Conservation (phyloP, 2,113 vertebrate species). For the Stegostoma tigrinum region DNA sequence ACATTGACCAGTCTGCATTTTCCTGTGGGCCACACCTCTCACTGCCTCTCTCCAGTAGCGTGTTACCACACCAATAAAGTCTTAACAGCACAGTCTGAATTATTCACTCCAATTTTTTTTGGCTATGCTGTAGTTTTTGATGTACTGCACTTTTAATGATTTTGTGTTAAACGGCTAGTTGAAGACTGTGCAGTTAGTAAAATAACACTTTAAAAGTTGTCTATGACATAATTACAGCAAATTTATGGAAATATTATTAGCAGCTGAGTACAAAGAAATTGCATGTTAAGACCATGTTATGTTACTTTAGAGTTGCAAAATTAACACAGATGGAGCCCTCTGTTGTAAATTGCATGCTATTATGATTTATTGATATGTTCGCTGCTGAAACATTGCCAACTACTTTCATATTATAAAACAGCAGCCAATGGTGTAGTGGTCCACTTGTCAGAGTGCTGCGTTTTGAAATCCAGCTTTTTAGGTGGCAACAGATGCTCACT, state of each 20-base stretch:
- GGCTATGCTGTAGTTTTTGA: not conserved
- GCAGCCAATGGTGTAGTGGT: not conserved
- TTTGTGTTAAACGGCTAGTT: not conserved
- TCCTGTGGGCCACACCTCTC: too few species aligned
- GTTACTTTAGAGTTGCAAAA: not conserved
- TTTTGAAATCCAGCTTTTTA: not conserved
- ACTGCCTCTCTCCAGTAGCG: not conserved
- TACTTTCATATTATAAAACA: not conserved
- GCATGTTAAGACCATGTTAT: not conserved
- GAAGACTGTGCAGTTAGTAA: slow-evolving; percentile 8
- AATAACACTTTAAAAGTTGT: not conserved
- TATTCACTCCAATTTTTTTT: not conserved
- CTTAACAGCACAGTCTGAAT: not conserved
- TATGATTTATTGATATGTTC: slow-evolving; percentile 1
- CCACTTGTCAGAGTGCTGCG: not conserved
- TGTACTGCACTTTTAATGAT: not conserved
- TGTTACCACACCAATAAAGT: not conserved
- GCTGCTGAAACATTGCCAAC: slow-evolving; percentile 14
- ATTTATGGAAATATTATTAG: not conserved
- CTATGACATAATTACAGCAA: not conserved
- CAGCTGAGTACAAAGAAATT: not conserved
- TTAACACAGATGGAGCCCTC: not conserved
- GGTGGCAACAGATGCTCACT: not conserved
- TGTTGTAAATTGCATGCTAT: not conserved
- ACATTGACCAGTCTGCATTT: not conserved